These are phyloP conservation scores for Pluvianellus socialis DNA, from an alignment of 2,113 vertebrate species.

Conservation along the genomic window DNA sequence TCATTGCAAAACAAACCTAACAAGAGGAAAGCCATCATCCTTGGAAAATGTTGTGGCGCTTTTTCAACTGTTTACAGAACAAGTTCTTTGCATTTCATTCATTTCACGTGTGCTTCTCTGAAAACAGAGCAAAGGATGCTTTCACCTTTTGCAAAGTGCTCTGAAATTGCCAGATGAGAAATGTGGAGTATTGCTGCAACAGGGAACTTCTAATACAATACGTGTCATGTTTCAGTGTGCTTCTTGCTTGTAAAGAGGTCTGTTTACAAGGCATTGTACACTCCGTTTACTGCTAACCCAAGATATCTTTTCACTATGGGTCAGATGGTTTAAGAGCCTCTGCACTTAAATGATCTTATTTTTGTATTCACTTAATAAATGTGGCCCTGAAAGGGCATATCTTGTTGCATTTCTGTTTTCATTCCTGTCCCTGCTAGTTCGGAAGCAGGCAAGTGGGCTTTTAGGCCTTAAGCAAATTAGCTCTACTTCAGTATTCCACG, in stretches of 20 bases:
- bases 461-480: not conserved
- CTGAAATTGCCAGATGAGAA: not conserved
- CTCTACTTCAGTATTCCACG: not conserved
- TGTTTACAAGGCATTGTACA: constrained; percentile 39
- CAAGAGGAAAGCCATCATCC: not conserved
- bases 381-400: not conserved
- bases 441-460: not conserved
- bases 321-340: not conserved
- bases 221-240: not conserved
- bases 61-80: not conserved
- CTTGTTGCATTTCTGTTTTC: not conserved
- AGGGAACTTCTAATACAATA: not conserved
- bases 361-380: constrained; percentile 69
- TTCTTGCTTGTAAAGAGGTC: constrained; percentile 30
- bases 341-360: constrained; percentile 69
- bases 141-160: not conserved
- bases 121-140: not conserved
- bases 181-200: not conserved
- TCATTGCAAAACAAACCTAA: not conserved
- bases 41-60: not conserved
- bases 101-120: not conserved
- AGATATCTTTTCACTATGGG: not conserved
- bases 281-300: constrained; percentile 31
- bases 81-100: not conserved
- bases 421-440: not conserved